Conservation (phyloP, 2,888 invertebrate species). For the Hybos culiciformis region DNA sequence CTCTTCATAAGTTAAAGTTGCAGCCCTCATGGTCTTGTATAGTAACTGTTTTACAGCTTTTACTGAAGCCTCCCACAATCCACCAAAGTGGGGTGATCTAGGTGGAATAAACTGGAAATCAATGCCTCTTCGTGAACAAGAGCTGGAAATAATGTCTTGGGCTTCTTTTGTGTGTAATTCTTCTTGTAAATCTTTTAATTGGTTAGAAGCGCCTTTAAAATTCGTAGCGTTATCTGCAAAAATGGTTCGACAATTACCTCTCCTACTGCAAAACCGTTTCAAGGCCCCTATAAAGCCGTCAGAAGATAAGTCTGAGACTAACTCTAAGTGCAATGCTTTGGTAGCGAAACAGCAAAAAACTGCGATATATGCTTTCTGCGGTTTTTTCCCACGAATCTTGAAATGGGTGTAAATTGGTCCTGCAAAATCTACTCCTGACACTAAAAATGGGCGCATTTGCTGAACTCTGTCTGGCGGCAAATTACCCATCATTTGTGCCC, state of each 20-base stretch:
- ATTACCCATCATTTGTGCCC: constrained; percentile 18
- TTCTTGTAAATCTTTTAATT: neutral
- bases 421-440: constrained; percentile 9
- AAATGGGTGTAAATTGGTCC: constrained; percentile 9
- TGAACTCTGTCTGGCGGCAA: constrained; percentile 12
- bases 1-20: constrained; percentile 17
- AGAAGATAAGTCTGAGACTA: constrained; percentile 9
- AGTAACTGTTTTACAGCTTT: neutral
- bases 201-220: neutral
- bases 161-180: neutral
- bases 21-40: constrained; percentile 13
- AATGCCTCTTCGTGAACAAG: neutral
- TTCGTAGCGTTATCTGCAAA: neutral
- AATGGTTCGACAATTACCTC: no score
- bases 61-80: neutral
- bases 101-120: neutral
- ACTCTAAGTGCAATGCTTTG: constrained; percentile 12
- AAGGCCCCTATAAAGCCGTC: constrained; percentile 12
- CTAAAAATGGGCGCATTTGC: constrained; percentile 8
- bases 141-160: neutral
- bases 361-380: constrained; percentile 11
- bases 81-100: constrained; percentile 1
- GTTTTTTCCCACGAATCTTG: constrained; percentile 4
- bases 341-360: constrained; percentile 12
- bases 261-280: constrained; percentile 10